Conservation (phyloP, 2,797 vertebrate species). For the Pogonophryne albipinna region DNA sequence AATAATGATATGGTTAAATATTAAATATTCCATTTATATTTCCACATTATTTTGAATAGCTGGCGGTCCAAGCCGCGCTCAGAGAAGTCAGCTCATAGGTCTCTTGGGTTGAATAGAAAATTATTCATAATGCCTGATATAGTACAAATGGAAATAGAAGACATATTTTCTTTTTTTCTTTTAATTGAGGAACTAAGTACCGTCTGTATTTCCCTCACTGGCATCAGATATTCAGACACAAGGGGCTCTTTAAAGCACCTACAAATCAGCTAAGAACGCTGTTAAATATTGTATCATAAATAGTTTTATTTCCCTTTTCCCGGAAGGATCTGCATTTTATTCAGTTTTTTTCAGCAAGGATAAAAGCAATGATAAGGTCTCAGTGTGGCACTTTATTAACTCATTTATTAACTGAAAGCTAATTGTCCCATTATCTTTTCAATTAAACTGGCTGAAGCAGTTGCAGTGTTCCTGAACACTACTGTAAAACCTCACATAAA, state of each 20-base stretch:
- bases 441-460: conserved; percentile 38
- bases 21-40: conserved; percentile 8
- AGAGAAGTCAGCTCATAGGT: conserved; percentile 14
- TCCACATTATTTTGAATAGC: conserved; percentile 3
- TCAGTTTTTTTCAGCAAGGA: conserved; percentile 4
- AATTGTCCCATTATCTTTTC: conserved; percentile 50
- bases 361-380: conserved; percentile 9
- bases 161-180: background rate
- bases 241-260: conserved; percentile 2
- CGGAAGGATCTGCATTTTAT: conserved; percentile 16
- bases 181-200: conserved; percentile 28
- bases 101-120: background rate
- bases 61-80: conserved; percentile 1
- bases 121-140: background rate
- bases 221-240: conserved; percentile 14
- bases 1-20: background rate
- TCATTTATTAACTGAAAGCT: conserved; percentile 45
- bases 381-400: conserved; percentile 26
- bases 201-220: conserved; percentile 13
- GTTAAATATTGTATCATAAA: conserved; percentile 18
- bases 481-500: conserved; percentile 12
- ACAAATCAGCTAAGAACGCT: background rate
- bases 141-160: background rate
- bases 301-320: conserved; percentile 11
- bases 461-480: conserved; percentile 7